A percentile compares a stretch with the other conserved stretches of the same genome.
Conservation (phyloP, 2,113 vertebrate genomes). For the Picathartes gymnocephalus region DNA sequence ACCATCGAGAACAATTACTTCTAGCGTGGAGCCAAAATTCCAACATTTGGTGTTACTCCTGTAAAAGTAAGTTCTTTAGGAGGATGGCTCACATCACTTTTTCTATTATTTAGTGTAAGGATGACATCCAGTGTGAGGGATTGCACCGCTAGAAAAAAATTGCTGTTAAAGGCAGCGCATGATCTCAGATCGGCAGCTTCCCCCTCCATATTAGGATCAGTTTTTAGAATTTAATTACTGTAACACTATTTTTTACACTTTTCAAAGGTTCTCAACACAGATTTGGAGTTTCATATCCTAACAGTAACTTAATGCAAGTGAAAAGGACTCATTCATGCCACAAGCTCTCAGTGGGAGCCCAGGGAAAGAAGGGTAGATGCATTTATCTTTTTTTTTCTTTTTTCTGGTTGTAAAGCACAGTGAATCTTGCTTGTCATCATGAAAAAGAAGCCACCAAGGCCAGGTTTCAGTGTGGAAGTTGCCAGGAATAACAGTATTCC, state of each 20-base stretch:
- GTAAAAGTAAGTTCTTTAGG: not conserved
- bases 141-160: not conserved
- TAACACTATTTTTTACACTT: not conserved
- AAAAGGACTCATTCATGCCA: not conserved
- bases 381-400: not conserved
- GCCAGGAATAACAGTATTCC: not conserved
- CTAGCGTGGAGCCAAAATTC: not conserved
- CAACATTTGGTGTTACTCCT: not conserved
- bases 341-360: not conserved
- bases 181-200: not conserved
- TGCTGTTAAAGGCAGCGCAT: not conserved
- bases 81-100: not conserved
- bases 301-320: not conserved
- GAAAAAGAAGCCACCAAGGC: not conserved
- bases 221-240: not conserved
- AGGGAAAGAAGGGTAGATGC: not conserved
- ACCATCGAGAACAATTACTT: not conserved
- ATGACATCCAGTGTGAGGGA: not conserved
- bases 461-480: not conserved
- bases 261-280: not conserved
- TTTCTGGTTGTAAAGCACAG: not conserved
- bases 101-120: not conserved
- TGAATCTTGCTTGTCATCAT: not conserved
- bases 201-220: not conserved
- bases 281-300: not conserved